Percentiles rank a stretch among this genome's conserved stretches.
Conservation (phyloP, 2,888 invertebrate genomes). For the Drosophila setosimentum region DNA sequence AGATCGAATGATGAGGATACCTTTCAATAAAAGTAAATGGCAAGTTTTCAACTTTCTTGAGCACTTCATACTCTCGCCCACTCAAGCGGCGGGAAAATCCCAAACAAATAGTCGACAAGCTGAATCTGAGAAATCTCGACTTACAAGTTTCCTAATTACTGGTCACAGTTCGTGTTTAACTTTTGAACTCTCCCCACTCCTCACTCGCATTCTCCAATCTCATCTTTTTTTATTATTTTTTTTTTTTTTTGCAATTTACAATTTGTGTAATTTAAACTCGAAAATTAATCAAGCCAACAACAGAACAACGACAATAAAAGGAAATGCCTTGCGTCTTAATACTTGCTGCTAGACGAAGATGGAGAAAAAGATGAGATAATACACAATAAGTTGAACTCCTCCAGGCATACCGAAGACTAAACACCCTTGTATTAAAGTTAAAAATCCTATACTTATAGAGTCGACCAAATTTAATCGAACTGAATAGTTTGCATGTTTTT, state of each 20-base stretch:
- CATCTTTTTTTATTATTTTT: neutral
- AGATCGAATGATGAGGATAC: no score
- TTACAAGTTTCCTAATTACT: slow-evolving; percentile 55
- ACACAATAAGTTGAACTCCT: neutral
- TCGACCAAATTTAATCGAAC: neutral
- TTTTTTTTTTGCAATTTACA: neutral
- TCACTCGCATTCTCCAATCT: neutral
- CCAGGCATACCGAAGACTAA: neutral
- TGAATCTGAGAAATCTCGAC: slow-evolving; percentile 28
- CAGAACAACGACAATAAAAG: slow-evolving; percentile 26
- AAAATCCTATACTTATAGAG: no score
- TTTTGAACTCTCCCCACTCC: neutral
- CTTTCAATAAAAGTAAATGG: neutral
- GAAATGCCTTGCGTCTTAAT: slow-evolving; percentile 43
- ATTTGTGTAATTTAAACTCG: slow-evolving; percentile 17
- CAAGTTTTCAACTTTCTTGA: neutral
- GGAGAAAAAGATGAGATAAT: slow-evolving; percentile 3
- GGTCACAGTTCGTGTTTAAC: slow-evolving; percentile 30
- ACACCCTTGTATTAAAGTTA: neutral
- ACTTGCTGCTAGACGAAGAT: slow-evolving; percentile 33
- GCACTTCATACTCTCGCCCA: slow-evolving; percentile 7
- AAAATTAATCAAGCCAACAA: slow-evolving; percentile 41
- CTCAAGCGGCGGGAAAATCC: neutral
- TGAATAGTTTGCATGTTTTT: neutral
- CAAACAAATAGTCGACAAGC: slow-evolving; percentile 2